These are phyloP conservation scores for Pocillopora damicornis DNA, from an alignment of 64 coral and sea anemone species.

Conservation along the genomic window DNA sequence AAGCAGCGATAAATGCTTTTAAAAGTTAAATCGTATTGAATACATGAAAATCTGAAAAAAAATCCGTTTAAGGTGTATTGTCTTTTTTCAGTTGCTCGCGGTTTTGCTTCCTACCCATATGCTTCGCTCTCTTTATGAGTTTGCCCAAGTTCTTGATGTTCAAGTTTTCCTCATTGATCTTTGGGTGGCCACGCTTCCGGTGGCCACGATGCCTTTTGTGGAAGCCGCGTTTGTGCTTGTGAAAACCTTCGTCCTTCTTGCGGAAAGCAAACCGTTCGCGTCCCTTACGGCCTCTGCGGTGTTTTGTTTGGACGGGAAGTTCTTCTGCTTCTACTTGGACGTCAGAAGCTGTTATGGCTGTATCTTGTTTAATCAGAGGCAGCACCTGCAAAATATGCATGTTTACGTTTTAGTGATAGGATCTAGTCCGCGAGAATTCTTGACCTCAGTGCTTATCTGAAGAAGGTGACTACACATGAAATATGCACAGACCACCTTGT, in stretches of 20 bases:
- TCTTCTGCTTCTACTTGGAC: not conserved
- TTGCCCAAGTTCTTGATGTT: not conserved
- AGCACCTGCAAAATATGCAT: too few species aligned
- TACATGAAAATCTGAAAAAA: too few species aligned
- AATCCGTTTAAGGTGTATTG: not conserved
- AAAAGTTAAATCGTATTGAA: not conserved
- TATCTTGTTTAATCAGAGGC: not conserved
- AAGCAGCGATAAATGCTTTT: not conserved
- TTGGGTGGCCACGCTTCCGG: not conserved
- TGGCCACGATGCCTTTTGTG: not conserved
- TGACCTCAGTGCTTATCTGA: too few species aligned
- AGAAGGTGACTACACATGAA: too few species aligned
- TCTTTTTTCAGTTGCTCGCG: not conserved
- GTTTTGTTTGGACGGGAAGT: not conserved
- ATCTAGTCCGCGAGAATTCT: too few species aligned
- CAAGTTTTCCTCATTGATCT: not conserved
- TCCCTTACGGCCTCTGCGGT: not conserved
- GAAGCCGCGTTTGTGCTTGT: not conserved
- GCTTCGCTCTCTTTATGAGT: not conserved
- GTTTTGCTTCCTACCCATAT: not conserved
- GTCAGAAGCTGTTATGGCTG: not conserved
- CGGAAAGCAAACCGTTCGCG: not conserved
- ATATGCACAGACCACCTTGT: too few species aligned
- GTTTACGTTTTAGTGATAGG: too few species aligned
- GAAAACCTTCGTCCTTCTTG: not conserved